Evolutionary conservation across 2,888 invertebrate genomes (phyloP).

Genomic region (Chromoteleia sp.): DNA sequence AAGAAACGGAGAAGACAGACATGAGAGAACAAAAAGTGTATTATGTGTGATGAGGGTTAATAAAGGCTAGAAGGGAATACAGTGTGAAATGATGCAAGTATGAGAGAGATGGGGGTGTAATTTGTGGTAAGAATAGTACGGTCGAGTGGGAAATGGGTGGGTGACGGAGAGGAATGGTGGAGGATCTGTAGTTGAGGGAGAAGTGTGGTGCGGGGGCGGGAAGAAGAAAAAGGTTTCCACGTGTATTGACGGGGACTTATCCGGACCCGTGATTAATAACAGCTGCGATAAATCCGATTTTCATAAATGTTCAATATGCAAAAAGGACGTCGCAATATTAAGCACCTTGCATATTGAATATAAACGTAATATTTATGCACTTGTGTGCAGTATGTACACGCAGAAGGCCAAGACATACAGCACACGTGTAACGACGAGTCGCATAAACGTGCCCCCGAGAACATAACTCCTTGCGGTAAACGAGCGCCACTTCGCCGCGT

Average conservation of each 20-base stretch:
- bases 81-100: too few species aligned
- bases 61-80: too few species aligned
- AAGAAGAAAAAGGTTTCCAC: not conserved
- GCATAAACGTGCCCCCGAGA: slow-evolving; percentile 78
- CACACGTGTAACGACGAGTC: slow-evolving; percentile 75
- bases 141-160: too few species aligned
- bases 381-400: slow-evolving; percentile 57
- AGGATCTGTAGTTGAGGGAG: too few species aligned
- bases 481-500: slow-evolving; percentile 78
- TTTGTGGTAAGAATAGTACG: too few species aligned
- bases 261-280: slow-evolving; percentile 36
- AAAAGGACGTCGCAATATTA: slow-evolving; percentile 53
- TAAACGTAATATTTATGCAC: slow-evolving; percentile 66
- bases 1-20: too few species aligned
- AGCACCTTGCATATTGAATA: slow-evolving; percentile 66
- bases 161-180: too few species aligned
- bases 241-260: slow-evolving; percentile 14
- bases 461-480: slow-evolving; percentile 81
- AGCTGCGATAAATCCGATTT: slow-evolving; percentile 51
- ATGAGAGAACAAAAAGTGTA: too few species aligned
- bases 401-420: slow-evolving; percentile 66
- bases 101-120: too few species aligned
- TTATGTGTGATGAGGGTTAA: too few species aligned
- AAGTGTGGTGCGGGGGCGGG: too few species aligned
- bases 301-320: slow-evolving; percentile 49